Base-by-base conservation (phyloP, 2,888 invertebrate species). In the Tholera decimalis region DNA sequence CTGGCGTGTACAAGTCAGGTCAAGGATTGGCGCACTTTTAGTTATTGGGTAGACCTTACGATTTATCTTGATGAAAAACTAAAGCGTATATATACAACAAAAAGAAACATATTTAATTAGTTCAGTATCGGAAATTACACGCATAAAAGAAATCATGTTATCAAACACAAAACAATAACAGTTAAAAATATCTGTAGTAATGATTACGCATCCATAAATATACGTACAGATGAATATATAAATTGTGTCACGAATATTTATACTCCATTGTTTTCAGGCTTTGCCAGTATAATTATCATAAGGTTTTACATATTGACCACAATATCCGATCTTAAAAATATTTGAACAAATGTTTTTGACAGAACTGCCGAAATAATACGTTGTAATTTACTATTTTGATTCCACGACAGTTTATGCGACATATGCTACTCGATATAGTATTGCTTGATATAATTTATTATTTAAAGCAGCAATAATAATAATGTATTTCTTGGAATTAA, bases 161-260 rank as follows among this genome's bases (percentile, higher is more conserved):
- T 64, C 58, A 64, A 61, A n/a, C 8, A 60, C 50, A 50, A 62
- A 72, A 47, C 33, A 60, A 61, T 60, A 62, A 72, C 43, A 56
- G 50, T 66, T 49, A 63, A 43, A 57, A 57, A 51, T 59, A 51
- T 63, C 44, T 39, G 28, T 47, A 47, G 41, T 55, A 67, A 70
- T 63, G 26, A 71, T 58, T 62, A 59, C 60, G 60, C 61, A 65
- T 57, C 70, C 73, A 83, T 83, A 75, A 53, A 22, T n/a, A n/a
- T n/a, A n/a, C n/a, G n/a, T n/a, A n/a, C n/a, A n/a, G n/a, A 59
- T 56, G 28, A 75, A 79, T 78, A 77, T 73, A 75, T 39, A 50
- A 86, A 88, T 81, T 88, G 85, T 90, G 86, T 91, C 90, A 91
- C 83, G 85, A 84, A 85, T 92, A 92, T 89, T 89, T 88, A 90